These are phyloP conservation scores for Gadus chalcogrammus DNA, from an alignment of 2,113 vertebrate genomes.

Conservation along the genomic window DNA sequence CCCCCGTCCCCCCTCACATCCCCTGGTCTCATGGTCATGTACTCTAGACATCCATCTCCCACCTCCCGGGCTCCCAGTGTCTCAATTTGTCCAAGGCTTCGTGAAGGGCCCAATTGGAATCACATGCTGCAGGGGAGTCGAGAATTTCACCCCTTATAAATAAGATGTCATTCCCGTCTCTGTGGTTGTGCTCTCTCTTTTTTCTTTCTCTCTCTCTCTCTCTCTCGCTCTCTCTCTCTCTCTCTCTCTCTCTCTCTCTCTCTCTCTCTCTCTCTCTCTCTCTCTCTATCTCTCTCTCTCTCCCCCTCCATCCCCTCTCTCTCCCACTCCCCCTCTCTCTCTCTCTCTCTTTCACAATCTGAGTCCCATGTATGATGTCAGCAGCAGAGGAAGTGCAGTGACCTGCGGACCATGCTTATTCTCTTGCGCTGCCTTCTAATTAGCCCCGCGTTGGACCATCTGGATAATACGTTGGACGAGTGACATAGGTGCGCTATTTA, in stretches of 20 bases:
- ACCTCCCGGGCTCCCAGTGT: conserved; percentile 58
- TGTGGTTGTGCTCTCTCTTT: no score
- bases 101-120: conserved; percentile 69
- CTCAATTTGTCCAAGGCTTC: conserved; percentile 63
- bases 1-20: conserved; percentile 27
- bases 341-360: neutral
- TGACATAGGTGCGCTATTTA: no score
- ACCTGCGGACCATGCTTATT: neutral
- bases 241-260: no score
- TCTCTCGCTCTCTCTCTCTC: no score
- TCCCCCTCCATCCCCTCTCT: no score
- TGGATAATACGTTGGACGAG: no score
- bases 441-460: no score
- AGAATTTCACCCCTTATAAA: conserved; percentile 64
- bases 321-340: no score
- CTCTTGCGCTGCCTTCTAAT: conserved; percentile 13
- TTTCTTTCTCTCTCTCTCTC: no score
- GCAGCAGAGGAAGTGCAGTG: no score
- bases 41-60: conserved; percentile 71
- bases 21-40: conserved; percentile 61
- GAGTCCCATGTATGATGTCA: neutral
- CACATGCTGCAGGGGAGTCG: conserved; percentile 62
- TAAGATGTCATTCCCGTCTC: conserved; percentile 55
- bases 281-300: no score
- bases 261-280: no score